Conservation (phyloP, 2,888 invertebrate genomes). For the Drosophila phalerata region DNA sequence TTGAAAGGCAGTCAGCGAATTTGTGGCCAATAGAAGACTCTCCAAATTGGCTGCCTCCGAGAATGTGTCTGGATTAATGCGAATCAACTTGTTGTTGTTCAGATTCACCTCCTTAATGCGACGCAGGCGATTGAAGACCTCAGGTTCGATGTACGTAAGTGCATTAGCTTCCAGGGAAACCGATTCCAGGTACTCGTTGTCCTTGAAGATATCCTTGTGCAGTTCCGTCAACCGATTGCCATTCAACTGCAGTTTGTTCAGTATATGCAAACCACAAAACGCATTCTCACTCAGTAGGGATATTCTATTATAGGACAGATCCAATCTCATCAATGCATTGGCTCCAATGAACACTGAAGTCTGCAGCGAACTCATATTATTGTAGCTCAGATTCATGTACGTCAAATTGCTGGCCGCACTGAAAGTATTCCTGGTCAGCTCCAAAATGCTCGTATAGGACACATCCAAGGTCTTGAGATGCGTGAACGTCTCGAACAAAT, state of each 20-base stretch:
- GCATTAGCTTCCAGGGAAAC: constrained; percentile 82
- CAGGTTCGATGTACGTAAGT: constrained; percentile 78
- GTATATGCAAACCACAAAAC: constrained; percentile 79
- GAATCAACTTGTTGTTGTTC: constrained; percentile 76
- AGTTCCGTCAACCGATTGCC: constrained; percentile 76
- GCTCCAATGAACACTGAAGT: constrained; percentile 84
- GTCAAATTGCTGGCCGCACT: constrained; percentile 82
- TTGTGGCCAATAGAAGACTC: constrained; percentile 73
- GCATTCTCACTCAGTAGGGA: constrained; percentile 78
- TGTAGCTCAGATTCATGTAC: constrained; percentile 82
- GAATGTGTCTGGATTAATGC: constrained; percentile 83
- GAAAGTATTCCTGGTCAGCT: constrained; percentile 83
- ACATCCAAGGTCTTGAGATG: constrained; percentile 83
- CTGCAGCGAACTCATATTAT: constrained; percentile 82
- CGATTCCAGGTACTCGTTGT: constrained; percentile 81
- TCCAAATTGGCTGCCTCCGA: constrained; percentile 80
- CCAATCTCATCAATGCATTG: constrained; percentile 79
- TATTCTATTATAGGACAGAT: constrained; percentile 82
- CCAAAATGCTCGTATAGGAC: constrained; percentile 83
- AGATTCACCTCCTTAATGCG: constrained; percentile 83
- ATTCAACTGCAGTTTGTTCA: constrained; percentile 83
- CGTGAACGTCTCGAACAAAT: constrained; percentile 82
- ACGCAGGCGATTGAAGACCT: constrained; percentile 81
- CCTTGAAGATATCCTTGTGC: constrained; percentile 80
- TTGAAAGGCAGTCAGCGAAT: constrained; percentile 71